Percentiles rank a stretch among this genome's conserved stretches.
Evolutionary conservation across 2,888 invertebrate species (phyloP).

Genomic region (Melieria picta): DNA sequence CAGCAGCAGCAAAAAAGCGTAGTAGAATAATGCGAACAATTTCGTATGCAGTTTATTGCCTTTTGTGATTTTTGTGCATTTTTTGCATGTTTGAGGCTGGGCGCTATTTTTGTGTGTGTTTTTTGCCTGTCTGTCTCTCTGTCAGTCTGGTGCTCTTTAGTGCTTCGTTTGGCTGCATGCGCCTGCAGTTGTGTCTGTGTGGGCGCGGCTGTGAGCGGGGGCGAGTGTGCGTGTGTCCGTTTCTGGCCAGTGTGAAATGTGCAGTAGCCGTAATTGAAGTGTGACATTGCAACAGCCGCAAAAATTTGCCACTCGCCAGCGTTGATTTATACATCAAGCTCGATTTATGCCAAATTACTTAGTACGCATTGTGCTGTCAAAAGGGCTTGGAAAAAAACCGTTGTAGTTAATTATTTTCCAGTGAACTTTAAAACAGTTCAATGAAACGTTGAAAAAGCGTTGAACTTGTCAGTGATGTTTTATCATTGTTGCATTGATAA

Average conservation of each 20-base stretch:
- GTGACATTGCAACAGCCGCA: constrained; percentile 41
- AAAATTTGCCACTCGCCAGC: constrained; percentile 34
- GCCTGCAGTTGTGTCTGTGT: not conserved
- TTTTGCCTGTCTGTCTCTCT: not conserved
- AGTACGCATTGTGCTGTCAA: too few species aligned
- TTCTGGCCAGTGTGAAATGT: not conserved
- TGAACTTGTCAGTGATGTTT: too few species aligned
- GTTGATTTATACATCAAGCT: constrained; percentile 23
- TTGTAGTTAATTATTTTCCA: too few species aligned
- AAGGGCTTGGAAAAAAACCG: too few species aligned
- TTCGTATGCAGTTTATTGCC: constrained; percentile 35
- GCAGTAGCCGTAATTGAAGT: constrained; percentile 38
- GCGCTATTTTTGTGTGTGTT: constrained; percentile 2
- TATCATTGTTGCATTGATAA: too few species aligned
- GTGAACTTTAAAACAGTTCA: too few species aligned
- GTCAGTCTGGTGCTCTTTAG: not conserved
- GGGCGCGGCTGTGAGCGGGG: not conserved
- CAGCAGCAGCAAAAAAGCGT: constrained; percentile 3
- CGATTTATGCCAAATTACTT: too few species aligned
- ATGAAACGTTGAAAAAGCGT: too few species aligned
- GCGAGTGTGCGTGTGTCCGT: not conserved
- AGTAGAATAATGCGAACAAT: constrained; percentile 30
- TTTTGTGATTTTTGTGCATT: constrained; percentile 33
- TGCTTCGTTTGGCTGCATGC: not conserved
- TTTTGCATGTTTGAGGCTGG: constrained; percentile 27